Percentiles rank a stretch among this genome's conserved stretches.
These are phyloP conservation scores for Apostichopus japonicus DNA, from an alignment of 35 echinoderm and acorn worm genomes.

Conservation along the genomic window DNA sequence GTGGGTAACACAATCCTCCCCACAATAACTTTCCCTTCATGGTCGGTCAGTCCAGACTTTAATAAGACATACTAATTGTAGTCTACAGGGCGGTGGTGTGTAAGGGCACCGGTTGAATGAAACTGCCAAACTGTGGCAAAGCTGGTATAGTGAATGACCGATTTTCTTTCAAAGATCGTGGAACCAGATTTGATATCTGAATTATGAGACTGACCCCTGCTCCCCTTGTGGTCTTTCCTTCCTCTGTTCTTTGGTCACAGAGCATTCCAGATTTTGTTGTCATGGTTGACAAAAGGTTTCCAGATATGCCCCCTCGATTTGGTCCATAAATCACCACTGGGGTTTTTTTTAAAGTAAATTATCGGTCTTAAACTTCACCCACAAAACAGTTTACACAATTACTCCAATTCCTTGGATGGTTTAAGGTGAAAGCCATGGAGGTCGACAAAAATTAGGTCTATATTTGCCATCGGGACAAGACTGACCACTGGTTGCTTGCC, in stretches of 20 bases:
- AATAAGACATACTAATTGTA: neutral
- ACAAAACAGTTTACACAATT: constrained; percentile 22
- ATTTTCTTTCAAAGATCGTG: neutral
- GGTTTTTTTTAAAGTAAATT: neutral
- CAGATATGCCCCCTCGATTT: neutral
- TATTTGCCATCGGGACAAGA: neutral
- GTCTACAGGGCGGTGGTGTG: neutral
- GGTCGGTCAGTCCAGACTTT: neutral
- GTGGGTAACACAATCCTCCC: neutral
- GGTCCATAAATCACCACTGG: neutral
- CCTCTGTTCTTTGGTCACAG: neutral
- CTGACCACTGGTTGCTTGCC: neutral
- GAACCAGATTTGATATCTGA: neutral
- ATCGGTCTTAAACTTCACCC: constrained; percentile 9
- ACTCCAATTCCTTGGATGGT: neutral
- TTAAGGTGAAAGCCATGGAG: constrained; percentile 6
- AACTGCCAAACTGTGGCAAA: constrained; percentile 28
- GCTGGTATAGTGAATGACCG: neutral
- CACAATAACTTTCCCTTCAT: neutral
- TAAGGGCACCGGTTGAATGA: neutral
- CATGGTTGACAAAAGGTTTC: constrained; percentile 33
- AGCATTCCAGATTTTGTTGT: neutral
- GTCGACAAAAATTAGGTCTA: neutral
- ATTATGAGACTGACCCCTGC: neutral
- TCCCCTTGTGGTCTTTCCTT: constrained; percentile 6